Evolutionary conservation across 1,140 invertebrate genomes (phyloP).

Genomic region (Rhyacophila brunnea): DNA sequence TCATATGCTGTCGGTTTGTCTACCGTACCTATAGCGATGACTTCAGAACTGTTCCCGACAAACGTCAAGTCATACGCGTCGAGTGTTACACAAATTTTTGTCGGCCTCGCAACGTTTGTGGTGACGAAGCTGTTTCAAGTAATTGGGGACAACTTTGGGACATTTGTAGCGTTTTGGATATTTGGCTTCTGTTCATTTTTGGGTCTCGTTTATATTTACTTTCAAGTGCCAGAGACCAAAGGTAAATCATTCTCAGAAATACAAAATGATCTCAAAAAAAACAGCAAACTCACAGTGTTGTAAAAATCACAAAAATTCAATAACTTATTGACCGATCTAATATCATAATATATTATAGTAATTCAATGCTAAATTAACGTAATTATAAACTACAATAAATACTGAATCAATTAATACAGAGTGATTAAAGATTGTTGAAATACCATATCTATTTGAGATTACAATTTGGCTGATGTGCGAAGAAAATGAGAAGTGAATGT

Average conservation of each 20-base stretch:
- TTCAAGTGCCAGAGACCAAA: conserved; percentile 78
- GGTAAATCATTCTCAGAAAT: conserved; percentile 67
- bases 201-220: conserved; percentile 62
- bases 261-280: conserved; percentile 45
- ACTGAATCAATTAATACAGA: conserved; percentile 19
- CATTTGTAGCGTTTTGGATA: conserved; percentile 70
- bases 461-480: no score
- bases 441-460: no score
- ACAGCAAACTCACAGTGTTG: conserved; percentile 16
- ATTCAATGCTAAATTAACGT: no score
- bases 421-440: neutral
- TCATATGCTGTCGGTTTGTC: conserved; percentile 69
- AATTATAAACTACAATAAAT: conserved; percentile 12
- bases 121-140: conserved; percentile 73
- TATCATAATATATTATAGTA: no score
- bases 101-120: conserved; percentile 70
- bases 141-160: conserved; percentile 58
- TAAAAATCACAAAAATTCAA: no score
- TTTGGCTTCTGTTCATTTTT: conserved; percentile 68
- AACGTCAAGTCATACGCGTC: conserved; percentile 69
- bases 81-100: conserved; percentile 67
- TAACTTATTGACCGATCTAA: no score
- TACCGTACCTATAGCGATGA: conserved; percentile 69
- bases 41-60: conserved; percentile 73
- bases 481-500: no score